Evolutionary conservation across 2,797 vertebrate genomes (phyloP), one percentile per base, ranked within the genome.

Genomic region (Pangasius sanitwongsei): DNA sequence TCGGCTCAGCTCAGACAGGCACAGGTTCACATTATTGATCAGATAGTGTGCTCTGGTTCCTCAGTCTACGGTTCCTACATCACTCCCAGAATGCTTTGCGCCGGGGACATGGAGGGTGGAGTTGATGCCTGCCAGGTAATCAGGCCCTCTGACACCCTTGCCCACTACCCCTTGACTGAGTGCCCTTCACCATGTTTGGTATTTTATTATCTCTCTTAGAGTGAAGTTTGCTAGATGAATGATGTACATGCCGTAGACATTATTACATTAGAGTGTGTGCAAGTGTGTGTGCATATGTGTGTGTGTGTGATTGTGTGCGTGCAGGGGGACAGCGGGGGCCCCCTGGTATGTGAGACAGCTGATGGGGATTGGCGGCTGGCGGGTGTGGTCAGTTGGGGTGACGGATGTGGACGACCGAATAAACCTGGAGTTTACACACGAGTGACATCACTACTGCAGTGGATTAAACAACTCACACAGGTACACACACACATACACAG

Each of bases 101-200:
- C 96, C 0, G 96, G 97, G 16, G 92, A 72, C 59, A 91, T 95
- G 91, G 87, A 93, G 0, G 97, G 96, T 55, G 95, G 96, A 57
- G 94, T 96, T 63, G 97, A 97, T 87, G 95, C 96, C 53, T 97
- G 97, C 90, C 96, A 97, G 96, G 97, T 97, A 95, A 12, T 37
- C 20, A 75, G 16, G 31, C 63, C 41, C 11, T 20, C 25, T 44
- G 20, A 0, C 37, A 4, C 13, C 41, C 23, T 28, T 18, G 2
- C n/a, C 31, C 50, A 2, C 50, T 31, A 55, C 18, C 7, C n/a
- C 50, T 16, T 16, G 23, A 77, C 16, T n/a, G 11, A 25, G 41
- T 78, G 75, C 20, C 37, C 37, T 44, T 75, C 41, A 37, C 34
- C 34, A 37, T 8, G 34, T 15, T 7, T 70, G 34, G 20, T 72